Conservation (phyloP, 2,888 invertebrate genomes). For the Sericinus montela region DNA sequence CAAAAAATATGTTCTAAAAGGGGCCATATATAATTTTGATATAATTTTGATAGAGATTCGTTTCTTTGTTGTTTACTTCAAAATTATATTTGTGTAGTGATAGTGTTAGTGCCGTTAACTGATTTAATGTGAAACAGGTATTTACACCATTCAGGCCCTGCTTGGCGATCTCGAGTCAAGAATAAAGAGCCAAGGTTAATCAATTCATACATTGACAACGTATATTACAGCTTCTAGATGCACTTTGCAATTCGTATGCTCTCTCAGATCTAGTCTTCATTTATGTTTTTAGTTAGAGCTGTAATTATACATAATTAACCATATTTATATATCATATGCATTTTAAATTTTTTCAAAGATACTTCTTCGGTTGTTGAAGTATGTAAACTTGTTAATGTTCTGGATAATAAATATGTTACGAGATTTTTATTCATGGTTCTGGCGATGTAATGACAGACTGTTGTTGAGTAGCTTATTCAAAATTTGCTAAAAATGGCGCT, state of each 20-base stretch:
- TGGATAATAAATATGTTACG: too few relatives aligned
- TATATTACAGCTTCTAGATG: slow-evolving; percentile 53
- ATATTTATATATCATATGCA: background rate
- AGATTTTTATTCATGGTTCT: too few relatives aligned
- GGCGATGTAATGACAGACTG: too few relatives aligned
- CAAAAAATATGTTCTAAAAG: too few relatives aligned
- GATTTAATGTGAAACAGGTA: slow-evolving; percentile 75
- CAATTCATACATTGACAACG: slow-evolving; percentile 36
- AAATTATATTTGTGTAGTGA: background rate
- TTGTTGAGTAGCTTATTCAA: too few relatives aligned
- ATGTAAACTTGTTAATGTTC: too few relatives aligned
- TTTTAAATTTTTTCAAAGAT: background rate
- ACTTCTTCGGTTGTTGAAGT: too few relatives aligned
- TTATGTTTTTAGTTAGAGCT: background rate
- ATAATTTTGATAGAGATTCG: too few relatives aligned
- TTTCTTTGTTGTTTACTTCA: too few relatives aligned
- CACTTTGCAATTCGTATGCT: slow-evolving; percentile 41
- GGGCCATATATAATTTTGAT: too few relatives aligned
- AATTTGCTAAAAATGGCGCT: too few relatives aligned
- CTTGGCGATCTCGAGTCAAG: slow-evolving; percentile 75
- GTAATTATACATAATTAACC: background rate
- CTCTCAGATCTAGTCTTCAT: slow-evolving; percentile 25
- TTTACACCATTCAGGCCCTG: slow-evolving; percentile 76
- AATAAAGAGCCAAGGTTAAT: slow-evolving; percentile 70
- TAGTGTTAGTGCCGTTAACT: slow-evolving; percentile 58